Evolutionary conservation across 1,140 invertebrate genomes (phyloP).

Genomic region (Rhopalosiphum maidis): DNA sequence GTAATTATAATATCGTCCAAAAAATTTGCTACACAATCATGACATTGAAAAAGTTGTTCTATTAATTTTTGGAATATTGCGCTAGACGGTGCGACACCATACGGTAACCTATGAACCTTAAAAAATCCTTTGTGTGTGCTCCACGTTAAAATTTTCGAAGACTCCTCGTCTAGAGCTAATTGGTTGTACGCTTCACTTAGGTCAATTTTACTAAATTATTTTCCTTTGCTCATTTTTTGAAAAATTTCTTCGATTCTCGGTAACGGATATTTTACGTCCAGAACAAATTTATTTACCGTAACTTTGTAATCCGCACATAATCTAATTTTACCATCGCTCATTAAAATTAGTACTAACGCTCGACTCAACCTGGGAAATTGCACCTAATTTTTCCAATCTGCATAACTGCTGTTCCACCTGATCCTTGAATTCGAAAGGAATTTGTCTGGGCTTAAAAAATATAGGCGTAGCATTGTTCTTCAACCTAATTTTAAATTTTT

Average conservation of each 20-base stretch:
- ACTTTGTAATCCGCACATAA: conserved; percentile 20
- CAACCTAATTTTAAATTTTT: background rate
- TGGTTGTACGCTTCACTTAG: background rate
- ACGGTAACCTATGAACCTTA: background rate
- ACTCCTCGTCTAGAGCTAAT: background rate
- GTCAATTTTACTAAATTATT: background rate
- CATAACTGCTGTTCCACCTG: background rate
- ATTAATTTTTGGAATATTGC: conserved; percentile 51
- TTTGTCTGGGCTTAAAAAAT: background rate
- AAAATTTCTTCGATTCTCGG: background rate
- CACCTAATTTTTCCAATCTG: background rate
- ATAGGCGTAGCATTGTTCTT: background rate
- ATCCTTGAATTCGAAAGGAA: background rate
- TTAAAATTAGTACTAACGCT: background rate
- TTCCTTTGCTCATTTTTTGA: background rate
- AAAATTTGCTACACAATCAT: too few species aligned
- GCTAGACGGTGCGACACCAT: background rate
- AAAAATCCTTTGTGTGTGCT: background rate
- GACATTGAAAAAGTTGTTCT: background rate
- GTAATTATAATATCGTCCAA: too few species aligned
- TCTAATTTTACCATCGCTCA: background rate
- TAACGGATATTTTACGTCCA: conserved; percentile 19
- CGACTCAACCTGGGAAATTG: background rate
- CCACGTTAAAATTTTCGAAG: background rate
- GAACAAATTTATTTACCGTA: conserved; percentile 5